Evolutionary conservation across 2,888 invertebrate species (phyloP), one percentile per base, ranked within the genome.

Genomic region (Gisinianus flammeolus): DNA sequence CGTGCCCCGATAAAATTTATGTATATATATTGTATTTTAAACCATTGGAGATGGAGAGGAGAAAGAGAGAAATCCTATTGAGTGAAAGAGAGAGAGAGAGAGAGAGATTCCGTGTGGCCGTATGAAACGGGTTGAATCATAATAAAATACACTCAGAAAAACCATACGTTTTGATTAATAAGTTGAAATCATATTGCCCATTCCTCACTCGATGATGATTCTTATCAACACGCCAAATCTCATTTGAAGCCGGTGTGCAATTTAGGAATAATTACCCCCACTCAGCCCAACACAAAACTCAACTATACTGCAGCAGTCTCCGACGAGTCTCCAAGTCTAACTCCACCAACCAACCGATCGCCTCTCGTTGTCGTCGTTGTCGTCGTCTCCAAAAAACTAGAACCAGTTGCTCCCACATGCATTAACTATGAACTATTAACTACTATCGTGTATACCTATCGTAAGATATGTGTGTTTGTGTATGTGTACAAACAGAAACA

Each of bases 201-300:
- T 62, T 71, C 69, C 58, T 69, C 70, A 62, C 70, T 52, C 19
- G 19, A 19, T 24, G 44, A n/a, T 67, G 30, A 28, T 44, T 71
- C 54, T 83, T 83, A 84, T 84, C 83, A 79, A 82, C 83, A 84
- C 82, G 84, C 84, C 79, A 84, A 83, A 84, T 84, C 84, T 82
- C 81, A 82, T 84, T 84, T 81, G 84, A 82, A 81, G 81, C 83
- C 82, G 82, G 81, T 80, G 81, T 81, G 82, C 82, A 84, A 84
- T 84, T 84, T 84, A 74, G 67, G 75, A 79, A 83, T 84, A 84
- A 84, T 84, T 84, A 84, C 81, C 80, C 71, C 16, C 56, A 71
- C 71, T 44, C 35, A 71, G 30, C 19, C 22, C 68, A 33, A 3
- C 68, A 30, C 33, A 2, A 44, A 44, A 44, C 44, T 35, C 12